Conservation (phyloP, 2,113 vertebrate genomes). For the Ariopsis seemanni region DNA sequence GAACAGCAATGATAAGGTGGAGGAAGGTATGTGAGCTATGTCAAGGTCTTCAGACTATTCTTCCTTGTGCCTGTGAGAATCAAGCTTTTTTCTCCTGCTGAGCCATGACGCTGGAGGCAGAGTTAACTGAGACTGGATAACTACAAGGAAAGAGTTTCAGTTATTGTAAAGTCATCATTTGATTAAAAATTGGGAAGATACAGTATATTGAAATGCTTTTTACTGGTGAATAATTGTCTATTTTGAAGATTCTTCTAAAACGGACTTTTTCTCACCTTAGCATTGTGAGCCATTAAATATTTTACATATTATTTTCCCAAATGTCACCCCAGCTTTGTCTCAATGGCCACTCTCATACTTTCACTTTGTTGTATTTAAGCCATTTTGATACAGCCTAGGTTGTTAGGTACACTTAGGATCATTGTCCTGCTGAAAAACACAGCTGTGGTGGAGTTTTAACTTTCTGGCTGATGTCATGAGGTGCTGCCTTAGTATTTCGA, state of each 20-base stretch:
- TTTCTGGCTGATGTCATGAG: background rate
- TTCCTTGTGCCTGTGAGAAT: background rate
- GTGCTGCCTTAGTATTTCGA: background rate
- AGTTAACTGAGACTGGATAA: background rate
- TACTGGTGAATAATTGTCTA: background rate
- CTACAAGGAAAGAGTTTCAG: background rate
- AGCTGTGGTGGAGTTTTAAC: background rate
- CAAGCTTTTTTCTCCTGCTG: conserved; percentile 3
- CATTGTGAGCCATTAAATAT: background rate
- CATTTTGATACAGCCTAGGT: background rate
- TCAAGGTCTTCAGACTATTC: conserved; percentile 22
- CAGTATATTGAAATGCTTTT: background rate
- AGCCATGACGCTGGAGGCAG: background rate
- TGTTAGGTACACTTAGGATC: background rate
- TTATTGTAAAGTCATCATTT: background rate
- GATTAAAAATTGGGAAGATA: background rate
- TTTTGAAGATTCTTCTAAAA: background rate
- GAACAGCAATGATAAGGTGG: conserved; percentile 25
- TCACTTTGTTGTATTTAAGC: background rate
- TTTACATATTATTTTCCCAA: background rate
- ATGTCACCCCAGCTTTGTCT: background rate
- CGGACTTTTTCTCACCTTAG: background rate
- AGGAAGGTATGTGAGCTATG: conserved; percentile 39
- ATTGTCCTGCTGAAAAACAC: background rate
- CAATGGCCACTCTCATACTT: background rate